A percentile compares a stretch with the other conserved stretches of the same genome.
phyloP scores from a whole-genome alignment of 2,888 invertebrate genomes.

The Patella pellucida region DNA sequence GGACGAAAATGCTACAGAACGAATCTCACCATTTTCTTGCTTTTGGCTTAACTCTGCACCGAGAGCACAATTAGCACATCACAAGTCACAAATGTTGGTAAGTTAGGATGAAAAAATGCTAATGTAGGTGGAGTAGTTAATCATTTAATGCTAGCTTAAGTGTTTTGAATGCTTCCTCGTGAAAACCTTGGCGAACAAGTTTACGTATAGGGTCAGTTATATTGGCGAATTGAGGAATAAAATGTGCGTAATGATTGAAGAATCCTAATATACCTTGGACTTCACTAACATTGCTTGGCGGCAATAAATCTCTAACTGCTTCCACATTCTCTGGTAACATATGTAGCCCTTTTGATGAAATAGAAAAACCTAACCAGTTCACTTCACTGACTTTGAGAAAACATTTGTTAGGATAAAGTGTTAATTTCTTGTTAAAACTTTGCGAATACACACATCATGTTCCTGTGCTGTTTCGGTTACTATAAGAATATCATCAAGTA shows the following conservation, averaged over 20 bases:
- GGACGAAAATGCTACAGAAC: slow-evolving; percentile 13
- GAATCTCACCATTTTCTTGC: slow-evolving; percentile 5
- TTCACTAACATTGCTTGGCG: neutral
- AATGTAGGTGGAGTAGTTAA: no score
- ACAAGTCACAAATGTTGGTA: no score
- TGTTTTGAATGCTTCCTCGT: no score
- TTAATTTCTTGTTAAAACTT: neutral
- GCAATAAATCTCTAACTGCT: neutral
- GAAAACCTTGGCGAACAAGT: neutral
- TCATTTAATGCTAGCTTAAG: no score
- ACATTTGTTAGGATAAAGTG: no score
- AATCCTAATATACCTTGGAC: neutral
- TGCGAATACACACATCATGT: neutral
- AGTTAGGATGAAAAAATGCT: no score
- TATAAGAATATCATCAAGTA: neutral
- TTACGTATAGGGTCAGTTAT: neutral
- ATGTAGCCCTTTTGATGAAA: neutral
- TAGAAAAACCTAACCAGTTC: no score
- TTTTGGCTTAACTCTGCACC: neutral
- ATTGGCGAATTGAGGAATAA: neutral
- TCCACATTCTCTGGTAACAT: neutral
- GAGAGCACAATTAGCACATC: slow-evolving; percentile 16
- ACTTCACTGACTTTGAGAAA: no score
- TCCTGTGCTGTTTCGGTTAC: neutral
- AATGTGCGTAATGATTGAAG: neutral